Evolutionary conservation across 2,888 invertebrate species (phyloP), one percentile per base, ranked within the genome.

Genomic region (Xestia sexstrigata): DNA sequence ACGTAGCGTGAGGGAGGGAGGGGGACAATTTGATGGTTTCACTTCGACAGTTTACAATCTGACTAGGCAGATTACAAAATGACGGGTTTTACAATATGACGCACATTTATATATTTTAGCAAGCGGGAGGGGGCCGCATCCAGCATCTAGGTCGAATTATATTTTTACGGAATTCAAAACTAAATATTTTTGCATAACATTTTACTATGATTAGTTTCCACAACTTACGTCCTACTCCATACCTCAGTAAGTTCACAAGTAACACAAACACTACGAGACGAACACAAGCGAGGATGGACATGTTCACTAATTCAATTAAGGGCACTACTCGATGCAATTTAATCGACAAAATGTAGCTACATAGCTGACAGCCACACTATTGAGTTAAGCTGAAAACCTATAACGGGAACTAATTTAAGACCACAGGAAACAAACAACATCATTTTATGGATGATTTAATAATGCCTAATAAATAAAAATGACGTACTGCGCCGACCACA

Each of bases 251-350:
- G 11, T 20, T 1, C 6, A 39, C 39, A 63, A 23, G 23, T 39
- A 63, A 13, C 39, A 63, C 39, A 13, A 5, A 63, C 35, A 62
- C 35, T 63, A 63, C 63, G 13, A n/a, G 63, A 39, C 63, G 39
- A n/a, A 63, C 63, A 63, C 39, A n/a, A 62, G 62, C 62, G 63
- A 39, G 13, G 63, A 39, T 39, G 35, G 23, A 13, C 6, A 58
- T 58, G 58, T 58, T 58, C 15, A 26, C 58, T 63, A 63, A 63
- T 39, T 39, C 63, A 23, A 63, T 63, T 23, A 63, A 63, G 13
- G 23, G 13, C 63, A 39, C 11, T 23, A 23, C 23, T 39, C 13
- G 13, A 39, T 63, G 39, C 23, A 39, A 13, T 7, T 39, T 39
- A 39, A 39, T 63, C 9, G 23, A 63, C 23, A 23, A 63, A 23